Conservation (phyloP, 2,888 invertebrate genomes). For the Phania funesta region DNA sequence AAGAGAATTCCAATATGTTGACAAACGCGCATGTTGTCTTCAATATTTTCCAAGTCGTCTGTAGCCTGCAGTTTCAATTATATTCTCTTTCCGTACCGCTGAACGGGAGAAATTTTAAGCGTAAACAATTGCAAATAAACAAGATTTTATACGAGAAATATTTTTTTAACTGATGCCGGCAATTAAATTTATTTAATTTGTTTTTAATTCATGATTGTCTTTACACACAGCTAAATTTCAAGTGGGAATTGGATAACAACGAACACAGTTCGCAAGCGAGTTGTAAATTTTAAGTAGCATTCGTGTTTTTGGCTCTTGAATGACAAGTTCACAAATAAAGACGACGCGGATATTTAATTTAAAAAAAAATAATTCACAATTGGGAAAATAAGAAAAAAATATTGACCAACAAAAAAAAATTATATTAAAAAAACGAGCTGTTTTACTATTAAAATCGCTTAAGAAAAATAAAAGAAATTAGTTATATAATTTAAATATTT, state of each 20-base stretch:
- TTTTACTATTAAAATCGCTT: background rate
- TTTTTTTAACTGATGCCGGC: constrained; percentile 53
- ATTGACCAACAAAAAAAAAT: background rate
- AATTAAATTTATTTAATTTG: constrained; percentile 52
- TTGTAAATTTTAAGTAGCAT: constrained; percentile 57
- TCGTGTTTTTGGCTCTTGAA: constrained; percentile 66
- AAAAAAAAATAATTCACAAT: constrained; percentile 5
- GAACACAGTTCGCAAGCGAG: constrained; percentile 61
- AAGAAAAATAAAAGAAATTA: constrained; percentile 2
- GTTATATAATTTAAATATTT: constrained; percentile 11
- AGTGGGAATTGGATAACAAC: constrained; percentile 27
- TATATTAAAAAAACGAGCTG: constrained; percentile 23
- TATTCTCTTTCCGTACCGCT: constrained; percentile 25
- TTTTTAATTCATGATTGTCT: constrained; percentile 37
- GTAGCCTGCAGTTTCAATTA: constrained; percentile 14
- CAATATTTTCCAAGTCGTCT: background rate
- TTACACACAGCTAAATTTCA: constrained; percentile 49
- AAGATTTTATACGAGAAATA: constrained; percentile 51
- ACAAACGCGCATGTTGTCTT: background rate
- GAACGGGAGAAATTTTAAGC: constrained; percentile 22
- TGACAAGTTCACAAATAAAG: constrained; percentile 65
- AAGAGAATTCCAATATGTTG: too few relatives aligned
- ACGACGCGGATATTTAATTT: constrained; percentile 55
- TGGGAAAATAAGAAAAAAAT: background rate
- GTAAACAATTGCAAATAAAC: constrained; percentile 28